Percentiles rank a stretch among this genome's conserved stretches.
Conservation (phyloP, 35 echinoderm and acorn worm species). For the Acanthaster planci region DNA sequence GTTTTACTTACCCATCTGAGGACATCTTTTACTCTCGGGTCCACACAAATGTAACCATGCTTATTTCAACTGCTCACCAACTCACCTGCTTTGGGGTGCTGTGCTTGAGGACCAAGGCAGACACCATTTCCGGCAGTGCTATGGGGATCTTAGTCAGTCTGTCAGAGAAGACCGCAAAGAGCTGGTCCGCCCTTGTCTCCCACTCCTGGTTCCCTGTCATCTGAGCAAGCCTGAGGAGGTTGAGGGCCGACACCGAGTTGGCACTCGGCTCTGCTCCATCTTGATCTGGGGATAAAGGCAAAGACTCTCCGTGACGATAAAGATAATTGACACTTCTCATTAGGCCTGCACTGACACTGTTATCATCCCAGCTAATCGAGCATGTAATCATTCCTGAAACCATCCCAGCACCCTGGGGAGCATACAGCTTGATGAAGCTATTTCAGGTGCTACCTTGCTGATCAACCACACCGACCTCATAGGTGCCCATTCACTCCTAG, state of each 20-base stretch:
- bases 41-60: too few species aligned
- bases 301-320: background rate
- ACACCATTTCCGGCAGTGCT: constrained; percentile 88
- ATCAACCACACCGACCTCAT: too few species aligned
- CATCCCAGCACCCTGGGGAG: too few species aligned
- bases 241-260: constrained; percentile 92
- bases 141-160: constrained; percentile 86
- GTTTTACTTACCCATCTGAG: too few species aligned
- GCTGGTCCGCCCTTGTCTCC: constrained; percentile 52
- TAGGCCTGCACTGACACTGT: too few species aligned
- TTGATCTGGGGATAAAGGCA: constrained; percentile 60
- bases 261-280: constrained; percentile 96
- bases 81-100: constrained; percentile 83
- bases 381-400: too few species aligned
- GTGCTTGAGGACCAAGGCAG: constrained; percentile 58
- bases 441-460: too few species aligned
- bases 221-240: constrained; percentile 72
- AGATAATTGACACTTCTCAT: background rate
- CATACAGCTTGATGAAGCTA: too few species aligned
- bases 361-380: too few species aligned
- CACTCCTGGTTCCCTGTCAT: constrained; percentile 63
- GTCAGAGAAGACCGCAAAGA: constrained; percentile 73
- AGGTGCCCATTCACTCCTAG: too few species aligned
- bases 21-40: too few species aligned
- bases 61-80: too few species aligned